These are phyloP conservation scores for Paramuricea clavata DNA, from an alignment of 92 coral and sea anemone genomes.

Conservation along the genomic window DNA sequence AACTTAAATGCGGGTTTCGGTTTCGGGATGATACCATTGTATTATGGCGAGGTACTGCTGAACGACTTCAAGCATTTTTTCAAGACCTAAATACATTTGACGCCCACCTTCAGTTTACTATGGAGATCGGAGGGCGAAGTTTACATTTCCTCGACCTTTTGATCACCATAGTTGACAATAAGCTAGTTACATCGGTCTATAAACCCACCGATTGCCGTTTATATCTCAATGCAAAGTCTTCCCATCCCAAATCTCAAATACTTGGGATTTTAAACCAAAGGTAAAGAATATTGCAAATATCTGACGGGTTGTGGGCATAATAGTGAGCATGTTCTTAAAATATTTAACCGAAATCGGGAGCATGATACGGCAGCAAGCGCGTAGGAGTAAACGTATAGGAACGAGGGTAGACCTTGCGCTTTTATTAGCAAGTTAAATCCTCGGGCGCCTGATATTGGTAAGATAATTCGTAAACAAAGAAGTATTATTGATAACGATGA, in stretches of 20 bases:
- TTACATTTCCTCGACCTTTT: constrained; percentile 15
- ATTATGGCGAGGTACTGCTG: constrained; percentile 1
- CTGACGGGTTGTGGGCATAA: constrained; percentile 15
- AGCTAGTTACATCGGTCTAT: neutral
- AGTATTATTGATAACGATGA: neutral
- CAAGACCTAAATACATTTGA: constrained; percentile 4
- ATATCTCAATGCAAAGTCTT: constrained; percentile 5
- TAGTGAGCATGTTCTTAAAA: neutral
- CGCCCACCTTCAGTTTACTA: neutral
- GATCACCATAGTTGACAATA: neutral
- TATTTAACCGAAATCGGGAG: constrained; percentile 2
- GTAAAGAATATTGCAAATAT: neutral
- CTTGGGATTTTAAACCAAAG: neutral
- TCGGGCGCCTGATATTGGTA: neutral
- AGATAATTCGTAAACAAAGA: neutral
- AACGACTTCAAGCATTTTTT: constrained; percentile 14
- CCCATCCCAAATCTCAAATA: constrained; percentile 12
- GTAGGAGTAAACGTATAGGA: neutral
- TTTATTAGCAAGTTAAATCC: constrained; percentile 13
- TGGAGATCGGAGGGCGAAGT: constrained; percentile 12
- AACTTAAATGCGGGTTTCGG: constrained; percentile 6
- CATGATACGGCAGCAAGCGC: constrained; percentile 14
- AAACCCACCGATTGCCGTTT: constrained; percentile 26
- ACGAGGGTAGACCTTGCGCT: constrained; percentile 2
- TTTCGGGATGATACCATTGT: constrained; percentile 19